Evolutionary conservation across 1,140 invertebrate species (phyloP).

Genomic region (Sinonovacula constricta): DNA sequence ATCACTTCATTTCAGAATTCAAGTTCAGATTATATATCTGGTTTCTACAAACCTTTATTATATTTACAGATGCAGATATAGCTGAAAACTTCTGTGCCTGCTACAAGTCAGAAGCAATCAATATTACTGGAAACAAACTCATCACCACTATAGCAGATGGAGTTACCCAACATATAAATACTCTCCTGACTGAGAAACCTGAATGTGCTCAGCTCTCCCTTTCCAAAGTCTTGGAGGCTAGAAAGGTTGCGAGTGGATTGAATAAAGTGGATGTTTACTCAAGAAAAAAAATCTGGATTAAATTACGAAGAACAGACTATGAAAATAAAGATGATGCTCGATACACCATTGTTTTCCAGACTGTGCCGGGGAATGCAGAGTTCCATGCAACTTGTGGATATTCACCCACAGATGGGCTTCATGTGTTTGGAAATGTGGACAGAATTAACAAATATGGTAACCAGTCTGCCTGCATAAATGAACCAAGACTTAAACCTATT

Average conservation of each 20-base stretch:
- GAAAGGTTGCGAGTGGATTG: not conserved
- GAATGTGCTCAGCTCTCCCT: not conserved
- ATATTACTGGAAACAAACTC: not conserved
- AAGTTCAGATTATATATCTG: too few species aligned
- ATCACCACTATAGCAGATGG: not conserved
- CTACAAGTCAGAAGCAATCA: not conserved
- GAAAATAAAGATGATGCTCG: constrained; percentile 53
- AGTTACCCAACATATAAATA: not conserved
- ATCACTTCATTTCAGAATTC: too few species aligned
- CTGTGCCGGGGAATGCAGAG: constrained; percentile 18
- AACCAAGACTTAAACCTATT: constrained; percentile 19
- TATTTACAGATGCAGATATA: not conserved
- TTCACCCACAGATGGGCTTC: not conserved
- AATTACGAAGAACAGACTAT: not conserved
- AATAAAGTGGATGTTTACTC: not conserved
- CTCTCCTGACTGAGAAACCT: not conserved
- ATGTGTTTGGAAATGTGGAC: constrained; percentile 20
- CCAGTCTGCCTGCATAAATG: constrained; percentile 32
- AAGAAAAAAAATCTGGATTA: not conserved
- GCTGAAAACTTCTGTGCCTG: not conserved
- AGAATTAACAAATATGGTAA: constrained; percentile 41
- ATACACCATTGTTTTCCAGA: constrained; percentile 35
- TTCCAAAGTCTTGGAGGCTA: not conserved
- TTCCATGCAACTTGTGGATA: constrained; percentile 15
- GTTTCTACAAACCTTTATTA: too few species aligned